Percentiles rank a stretch among this genome's conserved stretches.
Conservation (phyloP, 1,140 invertebrate species). For the Lethrus apterus region DNA sequence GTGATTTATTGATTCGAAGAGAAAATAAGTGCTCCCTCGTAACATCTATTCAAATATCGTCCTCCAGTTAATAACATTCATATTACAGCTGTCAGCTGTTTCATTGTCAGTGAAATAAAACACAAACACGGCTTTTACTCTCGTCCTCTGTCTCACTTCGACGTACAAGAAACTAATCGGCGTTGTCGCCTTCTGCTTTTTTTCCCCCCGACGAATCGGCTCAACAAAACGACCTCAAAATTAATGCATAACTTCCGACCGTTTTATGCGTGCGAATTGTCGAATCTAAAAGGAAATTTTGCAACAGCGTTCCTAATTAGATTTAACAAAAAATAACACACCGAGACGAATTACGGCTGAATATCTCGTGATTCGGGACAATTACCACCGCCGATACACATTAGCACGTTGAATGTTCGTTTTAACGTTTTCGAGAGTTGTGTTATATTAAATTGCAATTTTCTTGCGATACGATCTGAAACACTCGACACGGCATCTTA, state of each 20-base stretch:
- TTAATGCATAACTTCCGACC: constrained; percentile 13
- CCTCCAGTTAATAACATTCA: constrained; percentile 24
- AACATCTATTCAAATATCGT: constrained; percentile 24
- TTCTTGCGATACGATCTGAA: neutral
- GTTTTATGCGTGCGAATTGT: constrained; percentile 6
- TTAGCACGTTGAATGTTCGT: too few species aligned
- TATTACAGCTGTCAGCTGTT: constrained; percentile 23
- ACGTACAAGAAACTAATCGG: too few species aligned
- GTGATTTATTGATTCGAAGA: constrained; percentile 25
- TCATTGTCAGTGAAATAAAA: constrained; percentile 21
- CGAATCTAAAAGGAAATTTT: constrained; percentile 11
- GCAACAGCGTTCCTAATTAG: neutral
- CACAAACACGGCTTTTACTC: neutral
- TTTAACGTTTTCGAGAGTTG: neutral
- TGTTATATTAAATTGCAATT: neutral
- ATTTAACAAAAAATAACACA: too few species aligned
- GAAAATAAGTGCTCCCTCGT: constrained; percentile 20
- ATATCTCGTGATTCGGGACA: too few species aligned
- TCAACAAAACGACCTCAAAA: constrained; percentile 11
- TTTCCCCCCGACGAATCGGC: too few species aligned
- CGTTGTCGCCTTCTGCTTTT: neutral
- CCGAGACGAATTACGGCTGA: too few species aligned
- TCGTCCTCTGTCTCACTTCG: neutral
- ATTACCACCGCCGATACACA: too few species aligned
- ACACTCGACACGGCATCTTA: neutral